Evolutionary conservation across 1,140 invertebrate species (phyloP).

Genomic region (Venustaconcha ellipsiformis): DNA sequence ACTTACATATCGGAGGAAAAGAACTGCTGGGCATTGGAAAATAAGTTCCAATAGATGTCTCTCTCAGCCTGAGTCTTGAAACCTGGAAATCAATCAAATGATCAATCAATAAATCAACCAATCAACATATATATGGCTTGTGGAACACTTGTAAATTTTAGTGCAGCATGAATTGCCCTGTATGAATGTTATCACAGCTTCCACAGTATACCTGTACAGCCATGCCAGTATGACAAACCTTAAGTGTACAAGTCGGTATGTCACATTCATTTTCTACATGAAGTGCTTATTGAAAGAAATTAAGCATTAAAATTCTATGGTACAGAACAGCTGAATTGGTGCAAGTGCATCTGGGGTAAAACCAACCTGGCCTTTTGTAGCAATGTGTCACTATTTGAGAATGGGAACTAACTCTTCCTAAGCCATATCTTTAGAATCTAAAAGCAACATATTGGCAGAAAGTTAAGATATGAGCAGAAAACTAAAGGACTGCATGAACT

Average conservation of each 20-base stretch:
- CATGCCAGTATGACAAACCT: background rate
- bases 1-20: constrained; percentile 69
- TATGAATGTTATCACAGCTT: background rate
- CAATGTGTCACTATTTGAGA: too few relatives aligned
- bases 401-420: background rate
- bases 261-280: background rate
- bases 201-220: background rate
- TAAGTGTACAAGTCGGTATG: background rate
- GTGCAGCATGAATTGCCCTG: background rate
- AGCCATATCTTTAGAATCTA: background rate
- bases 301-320: too few relatives aligned
- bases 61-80: constrained; percentile 54
- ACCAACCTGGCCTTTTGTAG: too few relatives aligned
- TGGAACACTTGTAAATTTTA: background rate
- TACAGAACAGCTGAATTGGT: too few relatives aligned
- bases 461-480: too few relatives aligned
- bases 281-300: background rate
- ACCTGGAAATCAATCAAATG: constrained; percentile 39
- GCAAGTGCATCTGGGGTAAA: too few relatives aligned
- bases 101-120: background rate
- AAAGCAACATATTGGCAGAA: background rate
- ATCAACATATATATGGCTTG: background rate
- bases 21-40: constrained; percentile 69
- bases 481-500: too few relatives aligned
- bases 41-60: constrained; percentile 67